Percentiles rank a stretch among this genome's conserved stretches.
phyloP scores from a whole-genome alignment of 2,888 invertebrate genomes.

The Nephrotoma flavescens region DNA sequence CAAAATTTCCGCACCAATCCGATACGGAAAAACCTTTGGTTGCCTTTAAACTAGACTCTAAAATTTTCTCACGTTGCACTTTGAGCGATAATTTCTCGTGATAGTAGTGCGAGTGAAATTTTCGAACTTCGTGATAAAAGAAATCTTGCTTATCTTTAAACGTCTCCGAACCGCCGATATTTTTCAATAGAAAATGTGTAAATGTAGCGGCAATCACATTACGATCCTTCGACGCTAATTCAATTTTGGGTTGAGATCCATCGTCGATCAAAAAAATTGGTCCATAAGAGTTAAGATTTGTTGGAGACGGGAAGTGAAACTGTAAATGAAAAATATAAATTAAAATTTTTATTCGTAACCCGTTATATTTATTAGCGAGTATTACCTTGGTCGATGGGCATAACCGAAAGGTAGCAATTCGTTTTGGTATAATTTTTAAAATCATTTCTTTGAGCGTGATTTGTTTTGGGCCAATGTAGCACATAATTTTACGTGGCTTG shows the following conservation, averaged over 20 bases:
- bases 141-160: conserved; percentile 74
- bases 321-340: conserved; percentile 22
- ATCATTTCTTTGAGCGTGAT: conserved; percentile 81
- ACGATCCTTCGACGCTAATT: conserved; percentile 67
- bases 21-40: conserved; percentile 70
- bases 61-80: conserved; percentile 62
- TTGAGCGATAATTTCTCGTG: conserved; percentile 75
- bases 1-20: conserved; percentile 92
- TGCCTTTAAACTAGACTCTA: conserved; percentile 73
- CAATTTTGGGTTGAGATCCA: conserved; percentile 76
- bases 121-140: conserved; percentile 68
- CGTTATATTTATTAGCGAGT: neutral
- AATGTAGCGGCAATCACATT: conserved; percentile 88
- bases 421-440: conserved; percentile 82
- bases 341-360: neutral
- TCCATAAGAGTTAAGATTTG: conserved; percentile 34
- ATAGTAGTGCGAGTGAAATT: conserved; percentile 72
- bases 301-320: conserved; percentile 45
- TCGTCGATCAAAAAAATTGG: conserved; percentile 72
- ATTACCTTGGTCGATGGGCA: conserved; percentile 76
- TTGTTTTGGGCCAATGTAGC: conserved; percentile 84
- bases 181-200: conserved; percentile 78
- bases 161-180: conserved; percentile 89
- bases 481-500: conserved; percentile 75
- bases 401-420: conserved; percentile 77